Conservation (phyloP, 2,113 vertebrate species). For the Gymnarchus niloticus region DNA sequence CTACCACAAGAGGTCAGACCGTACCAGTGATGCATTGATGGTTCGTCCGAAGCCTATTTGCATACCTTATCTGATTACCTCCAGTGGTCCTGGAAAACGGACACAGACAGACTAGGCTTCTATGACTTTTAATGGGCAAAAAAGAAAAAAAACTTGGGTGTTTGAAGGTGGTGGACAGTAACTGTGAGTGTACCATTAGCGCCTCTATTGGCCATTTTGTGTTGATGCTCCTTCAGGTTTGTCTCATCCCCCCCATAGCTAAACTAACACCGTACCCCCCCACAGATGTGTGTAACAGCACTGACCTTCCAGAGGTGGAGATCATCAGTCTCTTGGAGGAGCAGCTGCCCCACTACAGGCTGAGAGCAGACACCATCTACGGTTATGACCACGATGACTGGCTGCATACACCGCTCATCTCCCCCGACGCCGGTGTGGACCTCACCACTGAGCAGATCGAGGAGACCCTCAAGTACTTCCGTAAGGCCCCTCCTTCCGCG, state of each 20-base stretch:
- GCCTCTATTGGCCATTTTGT: too few relatives aligned
- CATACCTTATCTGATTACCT: not conserved
- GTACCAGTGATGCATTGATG: slow-evolving; percentile 8
- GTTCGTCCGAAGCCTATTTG: not conserved
- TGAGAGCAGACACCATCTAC: slow-evolving; percentile 94
- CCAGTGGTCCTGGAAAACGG: not conserved
- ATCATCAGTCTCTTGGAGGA: slow-evolving; percentile 97
- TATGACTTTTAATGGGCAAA: not conserved
- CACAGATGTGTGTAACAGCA: slow-evolving; percentile 96
- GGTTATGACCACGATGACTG: slow-evolving; percentile 98
- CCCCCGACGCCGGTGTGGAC: slow-evolving; percentile 76
- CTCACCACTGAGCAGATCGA: slow-evolving; percentile 93
- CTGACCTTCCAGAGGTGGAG: slow-evolving; percentile 96
- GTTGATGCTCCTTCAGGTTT: too few relatives aligned
- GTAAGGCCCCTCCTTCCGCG: slow-evolving; percentile 65
- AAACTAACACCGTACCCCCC: not conserved
- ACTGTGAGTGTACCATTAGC: too few relatives aligned
- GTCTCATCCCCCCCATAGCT: not conserved
- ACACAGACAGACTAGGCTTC: not conserved
- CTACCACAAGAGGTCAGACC: slow-evolving; percentile 49
- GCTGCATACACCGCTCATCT: slow-evolving; percentile 91
- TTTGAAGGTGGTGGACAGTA: too few relatives aligned
- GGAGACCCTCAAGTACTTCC: slow-evolving; percentile 96
- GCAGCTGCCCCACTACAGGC: slow-evolving; percentile 90
- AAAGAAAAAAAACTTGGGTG: not conserved